Evolutionary conservation across 1,140 invertebrate species (phyloP).

Genomic region (Frieseomelitta varia): DNA sequence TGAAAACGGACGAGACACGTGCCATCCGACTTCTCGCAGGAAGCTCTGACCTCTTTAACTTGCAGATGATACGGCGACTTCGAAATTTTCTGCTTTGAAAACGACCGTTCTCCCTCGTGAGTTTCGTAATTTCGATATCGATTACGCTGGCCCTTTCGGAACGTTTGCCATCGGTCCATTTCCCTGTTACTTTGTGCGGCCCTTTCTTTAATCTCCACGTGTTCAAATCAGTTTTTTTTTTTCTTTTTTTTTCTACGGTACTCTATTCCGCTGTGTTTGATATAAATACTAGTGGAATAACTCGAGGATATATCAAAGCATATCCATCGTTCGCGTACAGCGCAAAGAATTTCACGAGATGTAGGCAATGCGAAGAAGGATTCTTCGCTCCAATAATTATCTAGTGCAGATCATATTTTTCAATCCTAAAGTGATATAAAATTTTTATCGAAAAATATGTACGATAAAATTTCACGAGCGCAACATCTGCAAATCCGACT

Average conservation of each 20-base stretch:
- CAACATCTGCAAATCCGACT: no score
- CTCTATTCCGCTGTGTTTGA: neutral
- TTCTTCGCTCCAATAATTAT: no score
- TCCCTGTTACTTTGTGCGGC: neutral
- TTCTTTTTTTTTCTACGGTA: no score
- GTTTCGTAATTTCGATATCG: conserved; percentile 13
- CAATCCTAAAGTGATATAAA: neutral
- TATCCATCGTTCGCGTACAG: no score
- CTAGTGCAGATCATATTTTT: neutral
- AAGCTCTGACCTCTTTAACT: neutral
- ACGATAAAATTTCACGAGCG: no score
- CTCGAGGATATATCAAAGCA: neutral
- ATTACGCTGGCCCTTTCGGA: neutral
- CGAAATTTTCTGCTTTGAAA: neutral
- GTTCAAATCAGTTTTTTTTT: no score
- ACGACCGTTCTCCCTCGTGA: neutral
- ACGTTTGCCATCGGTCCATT: neutral
- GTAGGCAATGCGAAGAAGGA: no score
- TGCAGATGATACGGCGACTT: neutral
- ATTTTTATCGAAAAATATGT: neutral
- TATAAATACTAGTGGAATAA: neutral
- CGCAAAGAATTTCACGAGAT: no score
- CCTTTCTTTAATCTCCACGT: neutral
- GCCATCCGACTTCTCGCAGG: neutral
- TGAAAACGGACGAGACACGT: neutral